Evolutionary conservation across 92 coral and sea anemone species (phyloP).

Genomic region (Diadumene lineata): DNA sequence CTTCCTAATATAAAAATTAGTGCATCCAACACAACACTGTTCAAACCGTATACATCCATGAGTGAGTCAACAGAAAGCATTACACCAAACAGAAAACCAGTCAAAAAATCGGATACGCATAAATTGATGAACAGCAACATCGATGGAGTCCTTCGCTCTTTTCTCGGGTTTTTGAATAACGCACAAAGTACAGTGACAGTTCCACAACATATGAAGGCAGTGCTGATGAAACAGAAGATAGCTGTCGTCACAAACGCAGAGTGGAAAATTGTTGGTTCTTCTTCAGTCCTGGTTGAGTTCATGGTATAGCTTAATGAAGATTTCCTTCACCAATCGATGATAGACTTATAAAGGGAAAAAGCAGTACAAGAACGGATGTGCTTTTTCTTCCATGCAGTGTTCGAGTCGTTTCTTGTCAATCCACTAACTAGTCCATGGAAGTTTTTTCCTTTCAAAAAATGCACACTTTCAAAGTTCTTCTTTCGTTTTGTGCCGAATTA

Average conservation of each 20-base stretch:
- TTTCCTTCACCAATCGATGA: too few relatives aligned
- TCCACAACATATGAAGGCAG: conserved; percentile 5
- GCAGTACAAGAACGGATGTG: too few relatives aligned
- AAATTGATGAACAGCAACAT: conserved; percentile 17
- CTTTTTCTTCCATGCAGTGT: too few relatives aligned
- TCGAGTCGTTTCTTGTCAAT: too few relatives aligned
- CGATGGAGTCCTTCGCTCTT: conserved; percentile 13
- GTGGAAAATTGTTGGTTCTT: background rate
- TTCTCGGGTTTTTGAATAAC: conserved; percentile 2
- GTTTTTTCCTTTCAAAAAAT: too few relatives aligned
- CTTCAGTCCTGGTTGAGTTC: background rate
- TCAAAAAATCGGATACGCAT: conserved; percentile 14
- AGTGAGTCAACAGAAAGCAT: conserved; percentile 4
- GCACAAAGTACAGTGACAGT: conserved; percentile 12
- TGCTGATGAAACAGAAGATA: conserved; percentile 9
- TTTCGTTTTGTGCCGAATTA: too few relatives aligned
- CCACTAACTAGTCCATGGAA: too few relatives aligned
- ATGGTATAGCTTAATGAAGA: background rate
- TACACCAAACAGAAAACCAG: conserved; percentile 11
- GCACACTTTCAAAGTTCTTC: too few relatives aligned
- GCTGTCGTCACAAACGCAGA: conserved; percentile 12
- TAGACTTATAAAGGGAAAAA: too few relatives aligned
- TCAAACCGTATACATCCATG: conserved; percentile 21
- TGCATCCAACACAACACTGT: conserved; percentile 16
- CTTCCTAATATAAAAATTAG: conserved; percentile 9